A percentile compares a stretch with the other conserved stretches of the same genome.
phyloP scores from a whole-genome alignment of 2,888 invertebrate species.

The Lithophane semibrunnea region DNA sequence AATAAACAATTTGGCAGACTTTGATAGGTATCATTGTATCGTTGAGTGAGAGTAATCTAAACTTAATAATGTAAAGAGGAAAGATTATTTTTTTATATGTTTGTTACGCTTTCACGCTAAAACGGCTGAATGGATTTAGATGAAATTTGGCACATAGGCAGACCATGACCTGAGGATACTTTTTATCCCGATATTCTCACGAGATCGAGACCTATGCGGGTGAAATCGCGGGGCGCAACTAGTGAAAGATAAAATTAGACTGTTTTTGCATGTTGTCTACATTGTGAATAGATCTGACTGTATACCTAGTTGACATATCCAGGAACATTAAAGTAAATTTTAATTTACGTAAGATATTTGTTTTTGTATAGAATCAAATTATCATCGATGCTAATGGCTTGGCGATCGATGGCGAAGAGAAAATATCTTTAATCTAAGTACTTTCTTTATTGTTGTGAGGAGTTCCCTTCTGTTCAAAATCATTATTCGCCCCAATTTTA shows the following conservation, averaged over 20 bases:
- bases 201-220: too few species aligned
- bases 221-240: too few species aligned
- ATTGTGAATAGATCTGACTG: not conserved
- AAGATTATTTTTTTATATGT: too few species aligned
- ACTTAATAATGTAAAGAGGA: too few species aligned
- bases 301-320: constrained; percentile 1
- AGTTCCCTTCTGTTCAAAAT: not conserved
- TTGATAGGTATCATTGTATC: constrained; percentile 14
- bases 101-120: too few species aligned
- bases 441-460: not conserved
- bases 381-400: not conserved
- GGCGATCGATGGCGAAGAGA: not conserved
- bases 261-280: not conserved
- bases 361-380: not conserved
- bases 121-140: too few species aligned
- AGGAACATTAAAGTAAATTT: not conserved
- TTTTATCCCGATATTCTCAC: too few species aligned
- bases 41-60: constrained; percentile 7
- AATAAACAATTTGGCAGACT: constrained; percentile 23
- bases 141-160: too few species aligned
- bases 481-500: not conserved
- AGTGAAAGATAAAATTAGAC: not conserved
- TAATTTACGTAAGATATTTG: not conserved
- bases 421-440: not conserved
- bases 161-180: too few species aligned